phyloP scores from a whole-genome alignment of 2,797 vertebrate species.

The Aphelocoma californica region DNA sequence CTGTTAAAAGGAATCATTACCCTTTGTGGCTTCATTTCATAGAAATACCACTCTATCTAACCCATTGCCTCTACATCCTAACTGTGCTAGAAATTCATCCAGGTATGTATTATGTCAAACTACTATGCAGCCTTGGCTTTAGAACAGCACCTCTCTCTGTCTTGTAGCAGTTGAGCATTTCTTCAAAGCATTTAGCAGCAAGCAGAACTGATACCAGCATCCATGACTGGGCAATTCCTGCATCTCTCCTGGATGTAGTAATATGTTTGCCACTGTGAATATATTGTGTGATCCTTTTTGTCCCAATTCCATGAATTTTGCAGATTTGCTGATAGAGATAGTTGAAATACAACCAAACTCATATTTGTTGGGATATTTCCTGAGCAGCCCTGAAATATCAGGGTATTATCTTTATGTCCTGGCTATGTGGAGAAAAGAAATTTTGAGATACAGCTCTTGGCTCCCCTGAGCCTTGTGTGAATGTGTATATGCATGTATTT shows the following conservation, averaged over 20 bases:
- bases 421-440: background rate
- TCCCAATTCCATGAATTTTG: background rate
- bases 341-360: background rate
- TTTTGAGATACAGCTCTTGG: background rate
- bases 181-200: background rate
- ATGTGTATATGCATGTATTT: background rate
- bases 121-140: background rate
- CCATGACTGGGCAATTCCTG: background rate
- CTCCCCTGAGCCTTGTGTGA: background rate
- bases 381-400: background rate
- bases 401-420: background rate
- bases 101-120: background rate
- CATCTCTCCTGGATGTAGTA: background rate
- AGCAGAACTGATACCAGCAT: background rate
- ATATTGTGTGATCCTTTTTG: background rate
- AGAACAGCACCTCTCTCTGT: background rate
- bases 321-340: background rate
- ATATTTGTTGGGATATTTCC: background rate
- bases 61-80: background rate
- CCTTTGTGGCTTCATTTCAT: background rate
- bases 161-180: background rate
- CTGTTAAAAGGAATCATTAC: background rate
- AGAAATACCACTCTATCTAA: background rate
- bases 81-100: background rate
- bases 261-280: background rate